Conservation (phyloP, 1,140 invertebrate genomes). For the Drosophila obscura region DNA sequence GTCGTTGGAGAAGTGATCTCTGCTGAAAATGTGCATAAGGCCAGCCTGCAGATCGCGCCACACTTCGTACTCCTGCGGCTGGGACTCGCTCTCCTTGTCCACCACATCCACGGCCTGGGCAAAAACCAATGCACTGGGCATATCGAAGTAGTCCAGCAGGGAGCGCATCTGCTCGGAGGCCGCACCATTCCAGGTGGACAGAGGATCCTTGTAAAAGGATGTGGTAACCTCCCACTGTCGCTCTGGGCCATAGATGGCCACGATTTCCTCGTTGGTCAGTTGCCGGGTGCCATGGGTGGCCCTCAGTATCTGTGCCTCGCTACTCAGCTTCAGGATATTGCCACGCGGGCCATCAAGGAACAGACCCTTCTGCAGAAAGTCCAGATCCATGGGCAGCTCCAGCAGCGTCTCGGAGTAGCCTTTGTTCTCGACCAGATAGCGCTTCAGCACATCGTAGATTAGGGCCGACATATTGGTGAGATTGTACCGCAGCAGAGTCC, state of each 20-base stretch:
- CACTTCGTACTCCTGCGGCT: slow-evolving; percentile 85
- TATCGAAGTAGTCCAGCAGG: slow-evolving; percentile 91
- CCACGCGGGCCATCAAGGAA: slow-evolving; percentile 90
- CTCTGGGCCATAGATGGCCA: slow-evolving; percentile 86
- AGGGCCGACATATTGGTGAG: slow-evolving; percentile 86
- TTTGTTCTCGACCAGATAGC: slow-evolving; percentile 87
- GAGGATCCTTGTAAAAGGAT: slow-evolving; percentile 85
- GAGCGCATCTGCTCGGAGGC: slow-evolving; percentile 87
- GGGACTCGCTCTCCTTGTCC: slow-evolving; percentile 83
- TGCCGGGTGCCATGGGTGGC: slow-evolving; percentile 89
- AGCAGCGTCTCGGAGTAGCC: slow-evolving; percentile 86
- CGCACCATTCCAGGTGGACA: slow-evolving; percentile 87
- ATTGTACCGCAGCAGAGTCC: slow-evolving; percentile 89
- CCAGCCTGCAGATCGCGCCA: slow-evolving; percentile 89
- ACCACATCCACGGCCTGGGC: slow-evolving; percentile 89
- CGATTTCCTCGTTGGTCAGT: slow-evolving; percentile 86
- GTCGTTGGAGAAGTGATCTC: slow-evolving; percentile 86
- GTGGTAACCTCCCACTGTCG: slow-evolving; percentile 86
- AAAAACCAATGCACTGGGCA: slow-evolving; percentile 88
- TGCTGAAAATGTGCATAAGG: slow-evolving; percentile 87
- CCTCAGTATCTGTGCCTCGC: slow-evolving; percentile 87
- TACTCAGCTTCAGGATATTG: slow-evolving; percentile 88
- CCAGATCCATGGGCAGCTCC: slow-evolving; percentile 84
- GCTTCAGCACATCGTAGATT: slow-evolving; percentile 87
- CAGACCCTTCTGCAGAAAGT: slow-evolving; percentile 90